Base-by-base conservation (phyloP, 37 sponge, comb jelly and placozoan species). In the Geodia barretti region DNA sequence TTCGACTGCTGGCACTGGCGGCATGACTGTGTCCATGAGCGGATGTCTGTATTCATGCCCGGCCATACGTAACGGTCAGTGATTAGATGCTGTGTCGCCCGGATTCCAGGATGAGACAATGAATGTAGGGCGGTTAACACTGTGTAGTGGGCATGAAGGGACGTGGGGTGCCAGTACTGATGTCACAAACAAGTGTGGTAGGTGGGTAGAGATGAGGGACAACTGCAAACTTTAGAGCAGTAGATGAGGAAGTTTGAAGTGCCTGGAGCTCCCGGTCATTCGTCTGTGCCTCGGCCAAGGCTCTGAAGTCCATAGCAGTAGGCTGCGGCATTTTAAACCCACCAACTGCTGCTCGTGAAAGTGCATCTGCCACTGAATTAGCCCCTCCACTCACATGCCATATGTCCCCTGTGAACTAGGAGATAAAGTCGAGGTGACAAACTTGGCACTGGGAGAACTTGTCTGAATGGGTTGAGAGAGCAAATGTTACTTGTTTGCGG, bases 391-490 rank as follows among this genome's bases (percentile, higher is more conserved):
- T 74, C 11, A 83, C 61, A n/a, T n/a, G n/a, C n/a, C n/a, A n/a
- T n/a, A n/a, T n/a, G n/a, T n/a, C n/a, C n/a, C n/a, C 25, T 80
- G 81, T 80, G 61, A 80, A 80, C 60, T 82, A 41, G 7, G 83
- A 11, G 32, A 73, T 82, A 40, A 34, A 60, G 35, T 60, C 83
- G 7, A 83, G 42, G 2, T 83, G 75, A 2, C 83, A 40, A 21
- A n/a, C n/a, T n/a, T n/a, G n/a, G n/a, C n/a, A n/a, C n/a, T n/a
- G n/a, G n/a, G n/a, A n/a, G n/a, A 38, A 40, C 11, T 38, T 37
- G 35, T 38, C 72, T 59, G 60, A 14, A 59, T 20, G 19, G 19
- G 20, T 20, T 20, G 60, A 14, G 14, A 20, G 14, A 20, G 14
- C 60, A 59, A 20, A 59, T 21, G n/a, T n/a, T n/a, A n/a, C n/a